Conservation (phyloP, 2,888 invertebrate genomes). For the Myopa tessellatipennis region DNA sequence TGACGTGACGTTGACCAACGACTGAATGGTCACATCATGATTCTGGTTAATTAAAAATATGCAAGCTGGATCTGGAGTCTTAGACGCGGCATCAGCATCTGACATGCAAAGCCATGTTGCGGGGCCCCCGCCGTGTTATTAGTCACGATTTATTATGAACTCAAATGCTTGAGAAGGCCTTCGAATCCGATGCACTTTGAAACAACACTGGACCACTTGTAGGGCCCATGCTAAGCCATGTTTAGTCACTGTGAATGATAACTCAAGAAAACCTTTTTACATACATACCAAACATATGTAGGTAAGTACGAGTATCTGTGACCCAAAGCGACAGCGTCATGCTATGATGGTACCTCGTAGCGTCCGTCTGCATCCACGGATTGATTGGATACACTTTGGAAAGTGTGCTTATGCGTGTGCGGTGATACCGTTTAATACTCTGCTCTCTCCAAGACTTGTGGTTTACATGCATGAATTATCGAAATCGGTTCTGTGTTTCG, state of each 20-base stretch:
- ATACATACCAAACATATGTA: not conserved
- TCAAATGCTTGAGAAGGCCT: conserved; percentile 21
- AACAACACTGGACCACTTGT: not conserved
- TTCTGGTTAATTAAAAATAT: conserved; percentile 40
- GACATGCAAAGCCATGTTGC: conserved; percentile 6
- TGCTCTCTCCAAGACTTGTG: conserved; percentile 2
- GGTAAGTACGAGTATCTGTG: not conserved
- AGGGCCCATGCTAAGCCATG: not conserved
- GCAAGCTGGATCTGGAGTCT: conserved; percentile 24
- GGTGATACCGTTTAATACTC: not conserved
- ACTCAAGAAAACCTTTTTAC: not conserved
- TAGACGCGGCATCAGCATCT: conserved; percentile 17
- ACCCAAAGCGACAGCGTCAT: conserved; percentile 22
- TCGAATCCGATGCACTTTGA: conserved; percentile 8
- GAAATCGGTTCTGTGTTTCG: conserved; percentile 7
- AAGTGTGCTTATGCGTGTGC: not conserved
- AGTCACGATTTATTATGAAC: conserved; percentile 62
- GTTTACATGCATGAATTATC: conserved; percentile 25
- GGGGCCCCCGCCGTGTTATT: conserved; percentile 63
- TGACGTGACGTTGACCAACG: conserved; percentile 33
- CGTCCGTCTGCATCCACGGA: conserved; percentile 14
- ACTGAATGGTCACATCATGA: conserved; percentile 37
- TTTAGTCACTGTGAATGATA: conserved; percentile 13
- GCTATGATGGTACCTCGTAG: conserved; percentile 1
- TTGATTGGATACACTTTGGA: conserved; percentile 1